A percentile compares a stretch with the other conserved stretches of the same genome.
phyloP scores from a whole-genome alignment of 2,113 vertebrate species.

The Thunnus thynnus region DNA sequence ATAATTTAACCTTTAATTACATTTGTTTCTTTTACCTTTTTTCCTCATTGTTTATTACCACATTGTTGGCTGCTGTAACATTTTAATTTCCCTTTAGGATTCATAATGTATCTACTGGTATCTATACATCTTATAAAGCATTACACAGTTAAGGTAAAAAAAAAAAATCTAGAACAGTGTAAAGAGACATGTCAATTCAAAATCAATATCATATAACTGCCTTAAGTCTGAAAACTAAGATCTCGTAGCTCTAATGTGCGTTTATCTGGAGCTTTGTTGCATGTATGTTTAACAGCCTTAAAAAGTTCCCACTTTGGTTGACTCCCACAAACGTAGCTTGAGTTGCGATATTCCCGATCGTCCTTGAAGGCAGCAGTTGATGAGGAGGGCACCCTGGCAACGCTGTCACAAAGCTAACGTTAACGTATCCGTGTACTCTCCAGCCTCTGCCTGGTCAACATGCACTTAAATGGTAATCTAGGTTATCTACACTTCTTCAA shows the following conservation, averaged over 20 bases:
- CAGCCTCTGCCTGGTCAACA: conserved; percentile 60
- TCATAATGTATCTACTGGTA: too few species aligned
- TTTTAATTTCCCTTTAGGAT: too few species aligned
- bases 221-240: too few species aligned
- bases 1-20: too few species aligned
- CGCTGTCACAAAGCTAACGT: conserved; percentile 54
- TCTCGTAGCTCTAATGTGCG: too few species aligned
- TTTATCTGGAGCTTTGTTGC: too few species aligned
- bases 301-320: background rate
- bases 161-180: background rate
- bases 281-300: too few species aligned
- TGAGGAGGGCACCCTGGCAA: conserved; percentile 51
- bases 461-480: conserved; percentile 30
- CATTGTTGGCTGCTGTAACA: too few species aligned
- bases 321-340: background rate
- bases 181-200: background rate
- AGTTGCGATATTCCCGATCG: background rate
- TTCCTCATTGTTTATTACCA: too few species aligned
- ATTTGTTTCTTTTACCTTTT: too few species aligned
- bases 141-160: background rate
- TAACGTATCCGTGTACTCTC: background rate
- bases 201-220: background rate
- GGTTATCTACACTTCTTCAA: background rate
- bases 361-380: conserved; percentile 57
- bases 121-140: too few species aligned